These are phyloP conservation scores for Clostera curtula DNA, from an alignment of 2,888 invertebrate genomes.

Conservation along the genomic window DNA sequence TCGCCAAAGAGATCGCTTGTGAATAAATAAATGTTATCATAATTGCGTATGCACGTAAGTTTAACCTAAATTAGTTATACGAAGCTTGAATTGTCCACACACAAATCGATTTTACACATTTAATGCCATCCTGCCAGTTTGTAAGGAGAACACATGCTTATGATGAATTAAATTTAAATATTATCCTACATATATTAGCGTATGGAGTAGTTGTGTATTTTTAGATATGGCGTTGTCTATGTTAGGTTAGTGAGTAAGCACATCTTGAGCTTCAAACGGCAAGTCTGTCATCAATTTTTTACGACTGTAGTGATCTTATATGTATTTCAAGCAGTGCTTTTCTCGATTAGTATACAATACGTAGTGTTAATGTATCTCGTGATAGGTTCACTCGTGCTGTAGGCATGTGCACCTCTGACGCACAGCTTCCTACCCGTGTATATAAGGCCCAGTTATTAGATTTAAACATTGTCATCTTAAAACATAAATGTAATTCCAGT, in stretches of 20 bases:
- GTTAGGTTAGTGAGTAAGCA: constrained; percentile 68
- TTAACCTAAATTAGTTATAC: constrained; percentile 61
- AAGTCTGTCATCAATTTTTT: constrained; percentile 66
- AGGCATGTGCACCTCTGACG: constrained; percentile 29
- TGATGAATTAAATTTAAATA: constrained; percentile 60
- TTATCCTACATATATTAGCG: constrained; percentile 66
- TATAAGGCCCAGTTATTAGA: constrained; percentile 52
- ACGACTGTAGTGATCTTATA: constrained; percentile 42
- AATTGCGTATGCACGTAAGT: constrained; percentile 66
- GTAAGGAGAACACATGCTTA: constrained; percentile 67
- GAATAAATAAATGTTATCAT: constrained; percentile 61
- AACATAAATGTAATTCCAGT: constrained; percentile 49
- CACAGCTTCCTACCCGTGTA: constrained; percentile 18
- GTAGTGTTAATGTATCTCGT: constrained; percentile 40
- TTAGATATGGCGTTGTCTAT: constrained; percentile 73
- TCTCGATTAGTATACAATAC: constrained; percentile 36
- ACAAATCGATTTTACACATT: constrained; percentile 67
- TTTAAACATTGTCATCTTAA: constrained; percentile 46
- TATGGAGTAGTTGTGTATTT: constrained; percentile 69
- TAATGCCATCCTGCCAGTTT: constrained; percentile 70
- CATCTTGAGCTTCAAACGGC: constrained; percentile 69
- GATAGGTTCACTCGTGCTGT: constrained; percentile 20
- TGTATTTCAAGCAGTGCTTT: constrained; percentile 51
- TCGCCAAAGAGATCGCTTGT: constrained; percentile 65
- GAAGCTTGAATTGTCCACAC: constrained; percentile 71